phyloP scores from a whole-genome alignment of 2,888 invertebrate genomes.

The Noctua fimbriata region DNA sequence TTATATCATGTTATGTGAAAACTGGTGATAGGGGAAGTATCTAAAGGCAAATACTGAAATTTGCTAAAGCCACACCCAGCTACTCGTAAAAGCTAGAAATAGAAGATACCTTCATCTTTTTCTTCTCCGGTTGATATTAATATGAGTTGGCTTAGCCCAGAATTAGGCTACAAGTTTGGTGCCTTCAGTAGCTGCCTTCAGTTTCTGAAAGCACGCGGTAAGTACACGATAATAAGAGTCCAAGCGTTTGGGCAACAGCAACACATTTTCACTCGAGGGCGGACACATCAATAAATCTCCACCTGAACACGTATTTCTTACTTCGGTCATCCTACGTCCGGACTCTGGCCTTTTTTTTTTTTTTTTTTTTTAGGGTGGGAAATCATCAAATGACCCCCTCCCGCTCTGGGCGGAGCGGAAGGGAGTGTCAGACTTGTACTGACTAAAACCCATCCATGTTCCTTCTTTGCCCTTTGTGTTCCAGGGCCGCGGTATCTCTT shows the following conservation, averaged over 20 bases:
- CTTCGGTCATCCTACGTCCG: neutral
- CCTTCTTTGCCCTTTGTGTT: too few relatives aligned
- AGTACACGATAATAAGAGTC: neutral
- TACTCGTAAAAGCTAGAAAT: neutral
- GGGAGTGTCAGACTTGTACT: too few relatives aligned
- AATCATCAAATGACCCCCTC: too few relatives aligned
- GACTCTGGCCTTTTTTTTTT: neutral
- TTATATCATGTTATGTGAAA: neutral
- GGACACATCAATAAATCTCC: neutral
- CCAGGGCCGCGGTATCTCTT: too few relatives aligned
- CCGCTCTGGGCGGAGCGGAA: too few relatives aligned
- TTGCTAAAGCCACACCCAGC: neutral
- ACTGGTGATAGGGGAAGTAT: neutral
- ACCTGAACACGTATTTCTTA: neutral
- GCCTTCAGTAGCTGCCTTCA: neutral
- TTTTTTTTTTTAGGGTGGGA: too few relatives aligned
- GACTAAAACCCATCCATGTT: too few relatives aligned
- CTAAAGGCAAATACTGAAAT: neutral
- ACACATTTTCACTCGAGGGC: neutral
- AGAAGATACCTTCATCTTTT: neutral
- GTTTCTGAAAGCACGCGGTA: neutral
- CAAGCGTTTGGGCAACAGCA: neutral
- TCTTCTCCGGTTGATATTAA: too few relatives aligned
- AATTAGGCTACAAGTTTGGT: neutral
- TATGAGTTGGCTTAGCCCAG: neutral